Percentiles rank a stretch among this genome's conserved stretches.
Conservation (phyloP, 2,113 vertebrate species). For the Tachysurus fulvidraco region DNA sequence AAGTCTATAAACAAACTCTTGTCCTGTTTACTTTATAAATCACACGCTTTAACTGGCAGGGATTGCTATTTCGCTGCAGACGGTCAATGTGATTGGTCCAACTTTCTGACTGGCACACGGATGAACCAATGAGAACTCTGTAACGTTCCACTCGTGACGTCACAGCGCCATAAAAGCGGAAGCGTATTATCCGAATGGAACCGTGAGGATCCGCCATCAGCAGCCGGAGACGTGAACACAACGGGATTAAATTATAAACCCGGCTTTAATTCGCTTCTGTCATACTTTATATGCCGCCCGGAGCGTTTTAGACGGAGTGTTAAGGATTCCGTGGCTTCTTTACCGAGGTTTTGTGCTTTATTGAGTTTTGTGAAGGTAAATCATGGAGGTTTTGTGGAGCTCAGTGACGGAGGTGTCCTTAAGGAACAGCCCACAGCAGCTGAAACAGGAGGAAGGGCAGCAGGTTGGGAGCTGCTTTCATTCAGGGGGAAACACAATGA, state of each 20-base stretch:
- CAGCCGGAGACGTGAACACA: too few species aligned
- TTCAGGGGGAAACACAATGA: background rate
- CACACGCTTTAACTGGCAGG: background rate
- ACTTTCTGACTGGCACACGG: background rate
- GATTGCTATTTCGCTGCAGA: background rate
- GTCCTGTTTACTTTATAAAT: background rate
- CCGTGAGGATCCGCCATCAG: background rate
- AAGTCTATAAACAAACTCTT: background rate
- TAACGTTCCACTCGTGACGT: background rate
- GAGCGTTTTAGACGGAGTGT: too few species aligned
- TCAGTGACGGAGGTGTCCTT: constrained; percentile 6
- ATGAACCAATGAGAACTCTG: background rate
- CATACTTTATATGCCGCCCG: background rate
- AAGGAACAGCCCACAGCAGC: background rate
- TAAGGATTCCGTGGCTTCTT: background rate
- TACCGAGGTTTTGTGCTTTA: background rate
- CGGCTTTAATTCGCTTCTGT: background rate
- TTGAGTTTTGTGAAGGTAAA: background rate
- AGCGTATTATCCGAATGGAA: background rate
- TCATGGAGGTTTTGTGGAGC: constrained; percentile 14
- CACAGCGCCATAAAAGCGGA: constrained; percentile 2
- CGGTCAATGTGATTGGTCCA: background rate
- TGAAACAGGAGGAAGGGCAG: background rate
- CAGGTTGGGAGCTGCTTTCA: background rate
- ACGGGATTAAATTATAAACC: background rate